Evolutionary conservation across 2,888 invertebrate genomes (phyloP).

Genomic region (Amphipoea lucens): DNA sequence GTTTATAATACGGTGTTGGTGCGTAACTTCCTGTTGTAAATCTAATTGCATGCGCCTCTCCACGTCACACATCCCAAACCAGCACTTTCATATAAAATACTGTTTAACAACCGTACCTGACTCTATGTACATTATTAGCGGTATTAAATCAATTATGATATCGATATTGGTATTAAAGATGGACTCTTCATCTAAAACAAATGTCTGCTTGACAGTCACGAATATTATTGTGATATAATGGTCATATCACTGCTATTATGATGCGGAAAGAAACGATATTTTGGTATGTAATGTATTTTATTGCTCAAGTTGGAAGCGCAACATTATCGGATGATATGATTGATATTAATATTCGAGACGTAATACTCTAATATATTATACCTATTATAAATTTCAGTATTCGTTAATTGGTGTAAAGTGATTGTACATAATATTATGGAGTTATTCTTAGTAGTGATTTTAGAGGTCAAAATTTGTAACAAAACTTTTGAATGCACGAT

Average conservation of each 20-base stretch:
- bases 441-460: slow-evolving; percentile 76
- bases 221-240: slow-evolving; percentile 82
- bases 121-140: slow-evolving; percentile 51
- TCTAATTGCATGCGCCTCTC: slow-evolving; percentile 84
- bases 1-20: slow-evolving; percentile 74
- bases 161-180: slow-evolving; percentile 55
- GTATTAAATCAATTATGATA: slow-evolving; percentile 64
- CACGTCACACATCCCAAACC: slow-evolving; percentile 76
- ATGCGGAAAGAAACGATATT: slow-evolving; percentile 83
- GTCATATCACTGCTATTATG: slow-evolving; percentile 87
- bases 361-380: slow-evolving; percentile 76
- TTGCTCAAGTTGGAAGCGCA: slow-evolving; percentile 86
- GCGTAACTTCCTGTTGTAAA: slow-evolving; percentile 71
- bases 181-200: slow-evolving; percentile 45
- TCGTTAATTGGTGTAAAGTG: slow-evolving; percentile 77
- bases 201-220: slow-evolving; percentile 68
- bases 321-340: slow-evolving; percentile 77
- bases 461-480: slow-evolving; percentile 86
- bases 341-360: slow-evolving; percentile 76
- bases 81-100: slow-evolving; percentile 67
- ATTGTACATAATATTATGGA: slow-evolving; percentile 78
- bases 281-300: slow-evolving; percentile 84
- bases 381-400: slow-evolving; percentile 72
- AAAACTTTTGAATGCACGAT: slow-evolving; percentile 87
- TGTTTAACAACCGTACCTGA: slow-evolving; percentile 54